Evolutionary conservation across 2,888 invertebrate species (phyloP).

Genomic region (Nomada lathburiana): DNA sequence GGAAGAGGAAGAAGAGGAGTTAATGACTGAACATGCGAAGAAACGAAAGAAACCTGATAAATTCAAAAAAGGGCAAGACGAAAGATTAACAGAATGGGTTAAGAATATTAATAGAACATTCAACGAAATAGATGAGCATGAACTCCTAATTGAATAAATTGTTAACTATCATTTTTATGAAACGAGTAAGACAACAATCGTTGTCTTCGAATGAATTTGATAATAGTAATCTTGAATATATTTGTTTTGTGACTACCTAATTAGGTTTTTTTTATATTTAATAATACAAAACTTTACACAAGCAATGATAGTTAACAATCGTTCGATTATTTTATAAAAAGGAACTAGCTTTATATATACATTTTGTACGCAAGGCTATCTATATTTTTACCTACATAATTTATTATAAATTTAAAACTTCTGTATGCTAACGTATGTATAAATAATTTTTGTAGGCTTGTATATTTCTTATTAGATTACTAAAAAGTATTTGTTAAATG

Average conservation of each 20-base stretch:
- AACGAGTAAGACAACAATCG: not conserved
- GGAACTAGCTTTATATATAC: constrained; percentile 6
- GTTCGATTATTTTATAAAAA: constrained; percentile 2
- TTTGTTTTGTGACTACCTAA: constrained; percentile 1
- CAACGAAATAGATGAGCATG: constrained; percentile 78
- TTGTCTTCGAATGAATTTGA: constrained; percentile 1
- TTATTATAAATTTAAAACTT: constrained; percentile 29
- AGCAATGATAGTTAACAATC: not conserved
- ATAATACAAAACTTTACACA: constrained; percentile 6
- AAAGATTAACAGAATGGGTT: constrained; percentile 75
- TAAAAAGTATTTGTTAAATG: not conserved
- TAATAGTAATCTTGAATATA: not conserved
- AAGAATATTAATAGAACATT: constrained; percentile 77
- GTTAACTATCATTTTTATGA: not conserved
- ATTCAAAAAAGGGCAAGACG: constrained; percentile 65
- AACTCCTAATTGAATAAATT: constrained; percentile 76
- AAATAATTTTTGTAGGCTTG: constrained; percentile 6
- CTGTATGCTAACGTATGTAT: constrained; percentile 16
- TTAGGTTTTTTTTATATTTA: constrained; percentile 2
- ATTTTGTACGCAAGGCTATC: not conserved
- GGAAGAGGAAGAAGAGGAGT: constrained; percentile 46
- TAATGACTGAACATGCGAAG: constrained; percentile 16
- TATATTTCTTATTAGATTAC: constrained; percentile 13
- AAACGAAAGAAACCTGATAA: constrained; percentile 67
- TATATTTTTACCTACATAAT: constrained; percentile 24